phyloP scores from a whole-genome alignment of 2,888 invertebrate species.

The Endomychus coccineus region DNA sequence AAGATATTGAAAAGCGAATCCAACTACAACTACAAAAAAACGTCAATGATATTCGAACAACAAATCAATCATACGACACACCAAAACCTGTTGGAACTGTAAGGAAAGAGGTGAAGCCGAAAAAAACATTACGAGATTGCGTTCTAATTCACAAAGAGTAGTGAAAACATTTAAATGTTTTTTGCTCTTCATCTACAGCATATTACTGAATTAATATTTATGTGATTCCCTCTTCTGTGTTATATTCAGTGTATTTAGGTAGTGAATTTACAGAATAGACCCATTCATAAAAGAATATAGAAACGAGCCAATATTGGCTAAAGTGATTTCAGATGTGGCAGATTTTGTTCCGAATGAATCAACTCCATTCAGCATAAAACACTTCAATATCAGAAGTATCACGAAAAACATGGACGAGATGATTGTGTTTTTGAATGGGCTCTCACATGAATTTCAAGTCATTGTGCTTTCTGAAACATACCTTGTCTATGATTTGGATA shows the following conservation, averaged over 20 bases:
- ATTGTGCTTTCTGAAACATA: constrained; percentile 4
- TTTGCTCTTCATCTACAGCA: neutral
- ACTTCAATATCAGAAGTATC: constrained; percentile 3
- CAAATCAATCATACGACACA: neutral
- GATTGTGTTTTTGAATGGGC: constrained; percentile 5
- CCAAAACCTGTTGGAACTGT: constrained; percentile 1
- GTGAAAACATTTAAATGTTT: too few relatives aligned
- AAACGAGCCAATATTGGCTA: constrained; percentile 1
- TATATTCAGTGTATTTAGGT: constrained; percentile 1
- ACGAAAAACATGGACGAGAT: constrained; percentile 5
- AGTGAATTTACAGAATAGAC: too few relatives aligned
- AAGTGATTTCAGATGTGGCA: too few relatives aligned
- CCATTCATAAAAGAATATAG: constrained; percentile 1
- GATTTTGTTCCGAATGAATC: neutral
- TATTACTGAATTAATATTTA: constrained; percentile 1
- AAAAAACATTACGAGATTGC: constrained; percentile 3
- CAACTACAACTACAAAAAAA: neutral
- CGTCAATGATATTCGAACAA: neutral
- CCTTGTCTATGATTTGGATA: constrained; percentile 3
- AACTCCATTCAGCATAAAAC: neutral
- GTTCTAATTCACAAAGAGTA: neutral
- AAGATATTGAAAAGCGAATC: neutral
- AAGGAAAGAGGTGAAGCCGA: neutral
- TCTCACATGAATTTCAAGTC: constrained; percentile 2
- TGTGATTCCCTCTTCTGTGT: neutral